phyloP scores from a whole-genome alignment of 2,113 vertebrate genomes.

The Ammospiza nelsoni region DNA sequence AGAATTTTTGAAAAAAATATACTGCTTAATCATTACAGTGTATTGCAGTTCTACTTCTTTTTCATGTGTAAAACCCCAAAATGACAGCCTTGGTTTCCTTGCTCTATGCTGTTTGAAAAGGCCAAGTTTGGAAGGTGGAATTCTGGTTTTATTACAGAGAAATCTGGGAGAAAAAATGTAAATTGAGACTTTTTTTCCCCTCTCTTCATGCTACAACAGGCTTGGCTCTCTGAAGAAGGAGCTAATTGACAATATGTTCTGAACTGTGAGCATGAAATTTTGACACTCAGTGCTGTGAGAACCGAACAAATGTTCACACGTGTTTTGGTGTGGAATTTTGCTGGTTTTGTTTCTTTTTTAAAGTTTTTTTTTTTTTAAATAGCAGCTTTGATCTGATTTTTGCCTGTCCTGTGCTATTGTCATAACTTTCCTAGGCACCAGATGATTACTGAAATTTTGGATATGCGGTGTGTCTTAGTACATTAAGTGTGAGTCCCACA shows the following conservation, averaged over 20 bases:
- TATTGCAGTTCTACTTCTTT: neutral
- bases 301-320: neutral
- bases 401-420: neutral
- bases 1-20: neutral
- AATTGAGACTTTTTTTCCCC: neutral
- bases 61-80: neutral
- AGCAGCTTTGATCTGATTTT: neutral
- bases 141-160: neutral
- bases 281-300: neutral
- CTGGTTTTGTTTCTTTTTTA: neutral
- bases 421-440: accelerated
- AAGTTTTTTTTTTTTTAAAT: no score
- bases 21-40: neutral
- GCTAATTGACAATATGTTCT: neutral
- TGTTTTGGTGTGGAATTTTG: neutral
- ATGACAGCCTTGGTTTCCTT: neutral
- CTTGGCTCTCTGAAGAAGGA: neutral
- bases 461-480: neutral
- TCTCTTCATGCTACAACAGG: neutral
- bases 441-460: neutral
- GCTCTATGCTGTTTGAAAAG: neutral
- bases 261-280: neutral
- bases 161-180: neutral
- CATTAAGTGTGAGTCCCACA: neutral
- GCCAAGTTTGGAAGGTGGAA: neutral